These are phyloP conservation scores for Bellardia bayeri DNA, from an alignment of 2,888 invertebrate species.

Conservation along the genomic window DNA sequence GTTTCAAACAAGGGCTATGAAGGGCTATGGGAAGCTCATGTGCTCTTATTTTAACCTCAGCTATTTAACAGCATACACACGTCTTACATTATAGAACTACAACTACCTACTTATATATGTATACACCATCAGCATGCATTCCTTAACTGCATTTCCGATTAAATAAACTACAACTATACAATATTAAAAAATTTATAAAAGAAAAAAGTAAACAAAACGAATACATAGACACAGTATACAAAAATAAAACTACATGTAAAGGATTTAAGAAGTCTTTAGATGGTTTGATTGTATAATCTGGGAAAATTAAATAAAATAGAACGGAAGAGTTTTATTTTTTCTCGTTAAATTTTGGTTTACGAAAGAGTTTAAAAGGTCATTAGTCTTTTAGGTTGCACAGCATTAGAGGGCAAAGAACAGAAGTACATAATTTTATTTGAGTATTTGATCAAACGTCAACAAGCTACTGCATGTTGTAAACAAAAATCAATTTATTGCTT, in stretches of 20 bases:
- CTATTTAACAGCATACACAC: background rate
- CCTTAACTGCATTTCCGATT: slow-evolving; percentile 69
- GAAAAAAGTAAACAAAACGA: background rate
- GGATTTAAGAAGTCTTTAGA: slow-evolving; percentile 58
- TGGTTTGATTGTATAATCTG: slow-evolving; percentile 59
- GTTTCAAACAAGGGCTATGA: no score
- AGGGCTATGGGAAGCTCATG: no score
- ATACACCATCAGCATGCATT: slow-evolving; percentile 44
- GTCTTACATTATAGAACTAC: background rate
- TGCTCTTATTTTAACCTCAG: slow-evolving; percentile 30
- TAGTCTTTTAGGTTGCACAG: slow-evolving; percentile 45
- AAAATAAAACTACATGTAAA: slow-evolving; percentile 39
- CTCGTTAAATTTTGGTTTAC: slow-evolving; percentile 1
- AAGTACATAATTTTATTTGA: slow-evolving; percentile 8
- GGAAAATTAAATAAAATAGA: slow-evolving; percentile 61
- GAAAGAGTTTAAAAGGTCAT: slow-evolving; percentile 59
- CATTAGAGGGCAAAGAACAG: slow-evolving; percentile 25
- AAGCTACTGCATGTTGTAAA: slow-evolving; percentile 40
- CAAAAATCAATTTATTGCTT: slow-evolving; percentile 47
- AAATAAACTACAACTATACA: slow-evolving; percentile 48
- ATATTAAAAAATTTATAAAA: slow-evolving; percentile 38
- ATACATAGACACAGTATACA: slow-evolving; percentile 13
- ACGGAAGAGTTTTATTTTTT: slow-evolving; percentile 38
- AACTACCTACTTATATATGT: background rate
- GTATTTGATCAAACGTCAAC: slow-evolving; percentile 51